Evolutionary conservation across 1,140 invertebrate species (phyloP).

Genomic region (Lasioglossum baleicum): DNA sequence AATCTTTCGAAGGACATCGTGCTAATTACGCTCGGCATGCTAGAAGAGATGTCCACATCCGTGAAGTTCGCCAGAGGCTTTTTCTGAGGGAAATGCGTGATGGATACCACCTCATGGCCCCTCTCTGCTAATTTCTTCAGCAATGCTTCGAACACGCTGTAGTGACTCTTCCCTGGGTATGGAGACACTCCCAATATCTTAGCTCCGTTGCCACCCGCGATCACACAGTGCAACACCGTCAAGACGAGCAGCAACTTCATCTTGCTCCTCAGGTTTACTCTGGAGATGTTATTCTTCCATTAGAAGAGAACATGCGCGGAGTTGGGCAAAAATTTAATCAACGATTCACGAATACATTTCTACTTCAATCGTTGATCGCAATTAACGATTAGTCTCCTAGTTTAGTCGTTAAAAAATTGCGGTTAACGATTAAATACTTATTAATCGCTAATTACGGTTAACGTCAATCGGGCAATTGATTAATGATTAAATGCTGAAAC

Average conservation of each 20-base stretch:
- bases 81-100: slow-evolving; percentile 40
- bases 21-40: background rate
- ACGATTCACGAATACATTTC: no score
- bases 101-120: slow-evolving; percentile 45
- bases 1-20: background rate
- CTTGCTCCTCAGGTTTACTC: no score
- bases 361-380: no score
- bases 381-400: no score
- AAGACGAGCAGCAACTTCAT: background rate
- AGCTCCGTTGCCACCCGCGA: slow-evolving; percentile 2
- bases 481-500: no score
- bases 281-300: no score
- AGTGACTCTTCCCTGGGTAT: slow-evolving; percentile 40
- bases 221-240: background rate
- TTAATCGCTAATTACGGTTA: no score
- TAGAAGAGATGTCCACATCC: slow-evolving; percentile 34
- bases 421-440: no score
- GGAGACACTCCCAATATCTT: slow-evolving; percentile 36
- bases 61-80: slow-evolving; percentile 27
- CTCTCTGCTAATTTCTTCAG: slow-evolving; percentile 36
- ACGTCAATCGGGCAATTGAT: no score
- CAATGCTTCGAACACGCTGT: slow-evolving; percentile 32
- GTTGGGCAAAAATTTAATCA: no score
- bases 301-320: no score
- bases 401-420: no score